These are phyloP conservation scores for Salarias fasciatus DNA, from an alignment of 2,797 vertebrate species.

Conservation along the genomic window DNA sequence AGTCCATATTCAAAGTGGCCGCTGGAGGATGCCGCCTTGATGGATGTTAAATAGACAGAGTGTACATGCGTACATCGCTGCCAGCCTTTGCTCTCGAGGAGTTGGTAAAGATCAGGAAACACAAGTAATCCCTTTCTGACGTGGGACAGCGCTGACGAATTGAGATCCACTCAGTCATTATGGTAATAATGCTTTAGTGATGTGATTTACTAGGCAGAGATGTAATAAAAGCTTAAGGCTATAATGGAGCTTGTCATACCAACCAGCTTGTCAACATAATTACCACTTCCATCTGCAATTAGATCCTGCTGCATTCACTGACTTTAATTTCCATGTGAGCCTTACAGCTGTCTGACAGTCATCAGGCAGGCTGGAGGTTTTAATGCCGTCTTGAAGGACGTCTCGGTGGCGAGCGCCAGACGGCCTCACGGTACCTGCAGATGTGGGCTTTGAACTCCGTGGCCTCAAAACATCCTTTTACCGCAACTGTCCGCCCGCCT, in stretches of 20 bases:
- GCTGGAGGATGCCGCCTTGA: not conserved
- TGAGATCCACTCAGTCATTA: constrained; percentile 65
- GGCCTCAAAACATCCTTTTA: too few species aligned
- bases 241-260: constrained; percentile 78
- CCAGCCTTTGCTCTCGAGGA: constrained; percentile 27
- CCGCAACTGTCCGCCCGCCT: too few species aligned
- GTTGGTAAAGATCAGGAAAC: constrained; percentile 51
- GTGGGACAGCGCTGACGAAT: constrained; percentile 58
- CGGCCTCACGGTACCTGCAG: too few species aligned
- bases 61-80: not conserved
- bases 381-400: constrained; percentile 59
- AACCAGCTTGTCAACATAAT: constrained; percentile 80
- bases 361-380: constrained; percentile 48
- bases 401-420: constrained; percentile 16
- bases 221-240: constrained; percentile 76
- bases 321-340: constrained; percentile 57
- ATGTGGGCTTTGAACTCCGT: too few species aligned
- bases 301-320: constrained; percentile 55
- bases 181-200: constrained; percentile 55
- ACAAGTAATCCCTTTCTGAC: constrained; percentile 48
- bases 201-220: constrained; percentile 72
- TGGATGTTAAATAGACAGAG: constrained; percentile 9
- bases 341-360: constrained; percentile 56
- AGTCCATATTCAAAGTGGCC: not conserved
- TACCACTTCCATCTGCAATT: constrained; percentile 75